Percentiles rank a stretch among this genome's conserved stretches.
These are phyloP conservation scores for Triplophysa tibetana DNA, from an alignment of 2,113 vertebrate species.

Conservation along the genomic window DNA sequence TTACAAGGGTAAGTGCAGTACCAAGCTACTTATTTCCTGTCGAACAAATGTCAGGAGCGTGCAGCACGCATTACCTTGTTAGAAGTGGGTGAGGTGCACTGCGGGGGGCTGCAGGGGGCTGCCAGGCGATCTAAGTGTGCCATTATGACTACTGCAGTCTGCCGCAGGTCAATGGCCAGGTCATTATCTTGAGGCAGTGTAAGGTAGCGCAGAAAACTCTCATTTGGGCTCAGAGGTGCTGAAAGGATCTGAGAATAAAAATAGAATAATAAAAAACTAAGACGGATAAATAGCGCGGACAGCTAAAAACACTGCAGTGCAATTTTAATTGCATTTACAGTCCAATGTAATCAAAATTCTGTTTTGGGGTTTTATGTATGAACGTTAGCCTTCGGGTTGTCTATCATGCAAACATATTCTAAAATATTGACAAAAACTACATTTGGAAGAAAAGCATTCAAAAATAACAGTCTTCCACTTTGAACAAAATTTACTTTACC, in stretches of 20 bases:
- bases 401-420: no score
- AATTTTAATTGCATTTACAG: no score
- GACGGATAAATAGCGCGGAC: background rate
- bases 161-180: conserved; percentile 92
- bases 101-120: conserved; percentile 89
- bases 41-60: background rate
- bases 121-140: conserved; percentile 94
- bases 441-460: no score
- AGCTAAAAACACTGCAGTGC: no score
- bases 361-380: no score
- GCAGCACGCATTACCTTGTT: conserved; percentile 81
- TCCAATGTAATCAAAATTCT: no score
- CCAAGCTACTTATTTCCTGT: background rate
- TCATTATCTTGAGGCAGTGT: conserved; percentile 94
- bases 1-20: background rate
- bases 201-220: conserved; percentile 92
- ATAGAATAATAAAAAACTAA: background rate
- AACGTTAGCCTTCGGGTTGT: no score
- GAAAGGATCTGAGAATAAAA: conserved; percentile 77
- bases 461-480: no score
- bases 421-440: no score
- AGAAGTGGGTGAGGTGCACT: conserved; percentile 91
- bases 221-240: conserved; percentile 90
- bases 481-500: no score
- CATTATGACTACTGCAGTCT: conserved; percentile 96